A percentile compares a stretch with the other conserved stretches of the same genome.
These are phyloP conservation scores for Chironomus riparius DNA, from an alignment of 2,888 invertebrate genomes.

Conservation along the genomic window DNA sequence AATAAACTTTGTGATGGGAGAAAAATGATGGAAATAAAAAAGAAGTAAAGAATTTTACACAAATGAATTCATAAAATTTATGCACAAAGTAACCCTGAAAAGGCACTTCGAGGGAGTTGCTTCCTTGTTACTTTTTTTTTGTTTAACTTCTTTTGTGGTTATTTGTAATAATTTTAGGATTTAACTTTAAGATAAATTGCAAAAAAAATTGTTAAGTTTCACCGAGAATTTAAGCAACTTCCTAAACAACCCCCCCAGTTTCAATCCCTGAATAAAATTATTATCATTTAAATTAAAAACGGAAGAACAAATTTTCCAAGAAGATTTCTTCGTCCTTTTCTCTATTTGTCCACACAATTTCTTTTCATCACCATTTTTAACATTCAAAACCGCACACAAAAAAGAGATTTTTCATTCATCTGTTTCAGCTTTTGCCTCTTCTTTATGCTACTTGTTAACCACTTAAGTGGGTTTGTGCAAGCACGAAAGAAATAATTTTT, in stretches of 20 bases:
- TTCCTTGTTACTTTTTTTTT: background rate
- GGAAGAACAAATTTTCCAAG: background rate
- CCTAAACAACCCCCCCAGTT: too few species aligned
- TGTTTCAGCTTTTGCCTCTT: too few species aligned
- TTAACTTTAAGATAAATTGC: too few species aligned
- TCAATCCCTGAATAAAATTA: background rate
- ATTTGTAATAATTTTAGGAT: too few species aligned
- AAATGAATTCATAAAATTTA: background rate
- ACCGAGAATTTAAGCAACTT: too few species aligned
- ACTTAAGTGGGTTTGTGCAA: too few species aligned
- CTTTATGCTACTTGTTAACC: too few species aligned
- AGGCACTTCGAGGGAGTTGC: background rate
- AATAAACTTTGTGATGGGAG: background rate
- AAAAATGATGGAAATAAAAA: background rate
- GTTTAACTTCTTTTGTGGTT: too few species aligned
- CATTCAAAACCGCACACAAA: background rate
- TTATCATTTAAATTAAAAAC: background rate
- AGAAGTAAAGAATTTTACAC: background rate
- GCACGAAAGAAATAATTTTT: too few species aligned
- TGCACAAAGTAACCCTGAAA: background rate
- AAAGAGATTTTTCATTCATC: too few species aligned
- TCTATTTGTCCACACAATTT: constrained; percentile 24
- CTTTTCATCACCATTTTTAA: background rate
- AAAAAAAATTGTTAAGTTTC: too few species aligned
- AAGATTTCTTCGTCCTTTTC: background rate